Evolutionary conservation across 1,140 invertebrate species (phyloP), one percentile per base, ranked within the genome.

Genomic region (Bombus affinis): DNA sequence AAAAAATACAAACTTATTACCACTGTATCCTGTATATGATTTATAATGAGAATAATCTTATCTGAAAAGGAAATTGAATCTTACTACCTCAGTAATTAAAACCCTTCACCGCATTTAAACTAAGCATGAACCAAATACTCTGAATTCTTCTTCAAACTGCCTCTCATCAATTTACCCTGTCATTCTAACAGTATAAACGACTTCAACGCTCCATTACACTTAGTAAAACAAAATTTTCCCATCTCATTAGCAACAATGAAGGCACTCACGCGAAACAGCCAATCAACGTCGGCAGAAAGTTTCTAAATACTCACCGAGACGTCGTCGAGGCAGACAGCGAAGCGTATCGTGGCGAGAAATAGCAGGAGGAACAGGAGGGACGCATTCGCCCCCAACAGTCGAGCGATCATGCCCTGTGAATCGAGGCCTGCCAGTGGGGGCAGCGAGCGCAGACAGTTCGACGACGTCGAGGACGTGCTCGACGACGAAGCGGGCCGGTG

Each of bases 401-500:
- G 77, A 37, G 57, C 59, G 66, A 86, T 89, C 88, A 89, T 89
- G 66, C 68, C 88, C 88, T 77, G 9, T 81, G 81, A 35, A 68
- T 76, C 39, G 79, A 59, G 53, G 77, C 59, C 44, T 86, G 47
- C 88, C 80, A 86, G 88, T 82, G 88, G 77, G 76, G 87, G 70
- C 79, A 85, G 68, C 83, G 62, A 66, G 83, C 80, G 86, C 71
- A 88, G 86, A 90, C 89, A 85, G 86, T 87, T 79, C 73, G 89
- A 85, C 88, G 89, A 80, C 88, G 85, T 75, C 87, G 88, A 75
- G 77, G 86, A 89, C 87, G 87, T 73, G 74, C 79, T 90, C 83
- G 83, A 83, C 89, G 87, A 78, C 89, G 87, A 71, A 81, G 71
- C 73, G 75, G 77, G 73, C 83, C 87, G 83, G 88, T 88, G 75